Evolutionary conservation across 2,888 invertebrate genomes (phyloP).

Genomic region (Melolontha melolontha): DNA sequence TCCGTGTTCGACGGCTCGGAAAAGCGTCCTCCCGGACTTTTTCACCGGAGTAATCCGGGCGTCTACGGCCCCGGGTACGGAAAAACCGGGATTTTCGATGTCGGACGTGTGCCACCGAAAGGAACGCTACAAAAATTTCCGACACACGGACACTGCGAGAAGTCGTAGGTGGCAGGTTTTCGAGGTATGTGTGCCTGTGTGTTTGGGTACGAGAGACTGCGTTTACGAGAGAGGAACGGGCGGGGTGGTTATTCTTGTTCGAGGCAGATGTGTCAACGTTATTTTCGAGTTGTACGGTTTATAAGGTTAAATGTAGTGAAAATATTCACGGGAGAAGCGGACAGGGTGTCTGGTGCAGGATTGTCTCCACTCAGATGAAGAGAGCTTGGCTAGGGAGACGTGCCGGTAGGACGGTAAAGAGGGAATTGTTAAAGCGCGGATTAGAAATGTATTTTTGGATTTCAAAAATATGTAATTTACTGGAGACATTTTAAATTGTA

Average conservation of each 20-base stretch:
- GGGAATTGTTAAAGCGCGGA: too few relatives aligned
- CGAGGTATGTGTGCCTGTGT: neutral
- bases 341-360: constrained; percentile 59
- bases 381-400: too few relatives aligned
- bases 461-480: too few relatives aligned
- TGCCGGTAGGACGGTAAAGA: too few relatives aligned
- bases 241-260: constrained; percentile 52
- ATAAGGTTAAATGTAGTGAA: constrained; percentile 61
- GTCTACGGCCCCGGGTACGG: neutral
- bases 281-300: constrained; percentile 15
- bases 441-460: too few relatives aligned
- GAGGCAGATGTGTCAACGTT: constrained; percentile 61
- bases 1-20: constrained; percentile 30
- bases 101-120: too few relatives aligned
- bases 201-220: neutral
- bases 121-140: too few relatives aligned
- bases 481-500: too few relatives aligned
- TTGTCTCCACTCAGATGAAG: constrained; percentile 41
- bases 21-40: constrained; percentile 17
- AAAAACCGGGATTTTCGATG: constrained; percentile 9
- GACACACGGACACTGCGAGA: neutral
- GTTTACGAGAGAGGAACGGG: neutral
- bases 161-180: too few relatives aligned
- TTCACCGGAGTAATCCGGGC: constrained; percentile 30
- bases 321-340: constrained; percentile 60